A percentile compares a stretch with the other conserved stretches of the same genome.
Evolutionary conservation across 2,113 vertebrate species (phyloP).

Genomic region (Aegotheles bennettii): DNA sequence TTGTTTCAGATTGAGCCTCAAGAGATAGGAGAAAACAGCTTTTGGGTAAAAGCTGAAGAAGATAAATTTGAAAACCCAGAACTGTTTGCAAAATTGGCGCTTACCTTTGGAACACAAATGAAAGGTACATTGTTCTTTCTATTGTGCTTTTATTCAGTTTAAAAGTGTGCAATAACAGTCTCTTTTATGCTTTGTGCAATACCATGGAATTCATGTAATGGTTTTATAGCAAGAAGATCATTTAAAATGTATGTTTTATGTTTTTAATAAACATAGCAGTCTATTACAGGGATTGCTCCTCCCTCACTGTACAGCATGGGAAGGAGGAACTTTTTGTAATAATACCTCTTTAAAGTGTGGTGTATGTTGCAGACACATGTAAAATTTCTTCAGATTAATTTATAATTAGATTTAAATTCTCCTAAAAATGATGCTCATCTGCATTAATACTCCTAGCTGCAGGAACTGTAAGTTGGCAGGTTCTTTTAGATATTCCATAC

Average conservation of each 20-base stretch:
- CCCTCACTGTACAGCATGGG: not conserved
- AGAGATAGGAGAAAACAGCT: constrained; percentile 93
- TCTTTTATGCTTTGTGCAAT: not conserved
- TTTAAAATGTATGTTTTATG: not conserved
- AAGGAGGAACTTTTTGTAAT: not conserved
- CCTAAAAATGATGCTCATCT: not conserved
- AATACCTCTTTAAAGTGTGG: not conserved
- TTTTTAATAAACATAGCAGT: not conserved
- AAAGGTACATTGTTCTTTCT: constrained; percentile 81
- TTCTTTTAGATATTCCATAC: not conserved
- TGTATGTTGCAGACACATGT: not conserved
- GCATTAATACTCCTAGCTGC: not conserved
- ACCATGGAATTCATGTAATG: not conserved
- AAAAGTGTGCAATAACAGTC: not conserved
- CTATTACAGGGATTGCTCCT: not conserved
- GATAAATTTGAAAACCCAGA: constrained; percentile 91
- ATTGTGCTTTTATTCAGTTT: not conserved
- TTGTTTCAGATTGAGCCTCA: constrained; percentile 90
- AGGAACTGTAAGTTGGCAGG: not conserved
- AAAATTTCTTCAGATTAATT: not conserved
- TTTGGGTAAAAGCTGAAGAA: constrained; percentile 97
- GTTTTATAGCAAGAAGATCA: not conserved
- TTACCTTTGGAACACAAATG: constrained; percentile 88
- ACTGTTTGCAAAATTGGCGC: constrained; percentile 87
- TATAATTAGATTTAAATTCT: not conserved